phyloP scores from a whole-genome alignment of 2,888 invertebrate species.

The Sarcophaga rosellei region DNA sequence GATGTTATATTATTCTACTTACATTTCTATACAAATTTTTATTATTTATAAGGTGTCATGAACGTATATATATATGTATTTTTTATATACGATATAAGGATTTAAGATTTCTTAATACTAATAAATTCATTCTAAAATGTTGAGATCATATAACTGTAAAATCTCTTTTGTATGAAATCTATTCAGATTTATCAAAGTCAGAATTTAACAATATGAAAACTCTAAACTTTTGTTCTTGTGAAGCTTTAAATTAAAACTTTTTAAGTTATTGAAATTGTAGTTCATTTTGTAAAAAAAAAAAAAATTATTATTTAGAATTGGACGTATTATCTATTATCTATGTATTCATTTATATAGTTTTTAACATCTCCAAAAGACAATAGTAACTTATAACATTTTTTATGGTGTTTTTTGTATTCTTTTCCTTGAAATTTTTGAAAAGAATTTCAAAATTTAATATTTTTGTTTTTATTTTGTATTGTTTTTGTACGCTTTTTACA shows the following conservation, averaged over 20 bases:
- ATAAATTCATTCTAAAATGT: neutral
- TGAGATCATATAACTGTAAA: neutral
- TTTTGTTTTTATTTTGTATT: slow-evolving; percentile 26
- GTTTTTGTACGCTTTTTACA: slow-evolving; percentile 56
- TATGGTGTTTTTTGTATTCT: neutral
- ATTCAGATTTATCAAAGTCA: neutral
- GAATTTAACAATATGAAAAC: neutral
- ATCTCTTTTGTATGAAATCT: neutral
- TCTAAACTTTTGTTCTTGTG: neutral
- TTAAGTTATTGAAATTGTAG: neutral
- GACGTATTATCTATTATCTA: neutral
- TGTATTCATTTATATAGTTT: neutral
- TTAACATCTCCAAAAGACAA: neutral
- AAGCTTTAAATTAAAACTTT: neutral
- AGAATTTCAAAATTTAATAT: slow-evolving; percentile 7
- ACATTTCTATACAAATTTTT: no score
- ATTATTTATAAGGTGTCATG: neutral
- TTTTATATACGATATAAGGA: neutral
- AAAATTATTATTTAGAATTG: neutral
- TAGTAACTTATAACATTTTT: neutral
- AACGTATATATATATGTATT: neutral
- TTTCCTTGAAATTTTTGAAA: neutral
- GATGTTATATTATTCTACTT: no score
- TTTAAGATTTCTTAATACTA: neutral
- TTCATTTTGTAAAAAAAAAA: neutral